Conservation (phyloP, 2,113 vertebrate genomes). For the Callocephalon fimbriatum region DNA sequence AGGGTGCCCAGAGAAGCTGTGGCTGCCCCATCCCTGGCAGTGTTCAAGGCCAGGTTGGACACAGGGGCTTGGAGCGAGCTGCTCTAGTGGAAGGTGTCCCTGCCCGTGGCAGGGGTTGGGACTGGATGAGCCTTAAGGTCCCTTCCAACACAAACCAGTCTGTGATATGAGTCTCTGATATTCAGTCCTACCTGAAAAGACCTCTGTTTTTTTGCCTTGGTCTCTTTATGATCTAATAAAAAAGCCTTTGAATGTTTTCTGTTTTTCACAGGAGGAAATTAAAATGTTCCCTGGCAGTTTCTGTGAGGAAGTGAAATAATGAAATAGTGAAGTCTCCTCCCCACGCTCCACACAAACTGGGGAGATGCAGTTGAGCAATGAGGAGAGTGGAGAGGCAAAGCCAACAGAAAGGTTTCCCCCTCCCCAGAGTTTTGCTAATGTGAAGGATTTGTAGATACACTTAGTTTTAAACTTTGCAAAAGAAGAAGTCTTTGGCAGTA, state of each 20-base stretch:
- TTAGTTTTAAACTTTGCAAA: not conserved
- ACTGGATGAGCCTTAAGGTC: not conserved
- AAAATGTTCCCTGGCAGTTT: not conserved
- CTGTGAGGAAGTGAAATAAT: conserved; percentile 40
- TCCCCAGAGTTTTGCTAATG: not conserved
- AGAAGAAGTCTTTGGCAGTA: not conserved
- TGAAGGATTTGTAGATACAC: not conserved
- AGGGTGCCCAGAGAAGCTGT: not conserved
- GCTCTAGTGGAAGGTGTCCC: not conserved
- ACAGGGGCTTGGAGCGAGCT: not conserved
- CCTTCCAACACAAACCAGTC: not conserved
- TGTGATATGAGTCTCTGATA: not conserved
- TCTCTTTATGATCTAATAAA: not conserved
- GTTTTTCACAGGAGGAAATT: not conserved
- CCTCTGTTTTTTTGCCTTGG: not conserved
- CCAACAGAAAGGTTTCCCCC: not conserved
- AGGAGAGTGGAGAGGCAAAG: not conserved
- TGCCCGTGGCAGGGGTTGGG: not conserved
- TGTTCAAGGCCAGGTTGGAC: not conserved
- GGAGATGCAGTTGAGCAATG: not conserved
- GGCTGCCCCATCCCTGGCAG: too few relatives aligned
- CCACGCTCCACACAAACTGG: not conserved
- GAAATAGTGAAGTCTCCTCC: not conserved
- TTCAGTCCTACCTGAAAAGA: not conserved
- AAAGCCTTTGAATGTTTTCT: not conserved